Evolutionary conservation across 2,113 vertebrate genomes (phyloP).

Genomic region (Brachyistius frenatus): DNA sequence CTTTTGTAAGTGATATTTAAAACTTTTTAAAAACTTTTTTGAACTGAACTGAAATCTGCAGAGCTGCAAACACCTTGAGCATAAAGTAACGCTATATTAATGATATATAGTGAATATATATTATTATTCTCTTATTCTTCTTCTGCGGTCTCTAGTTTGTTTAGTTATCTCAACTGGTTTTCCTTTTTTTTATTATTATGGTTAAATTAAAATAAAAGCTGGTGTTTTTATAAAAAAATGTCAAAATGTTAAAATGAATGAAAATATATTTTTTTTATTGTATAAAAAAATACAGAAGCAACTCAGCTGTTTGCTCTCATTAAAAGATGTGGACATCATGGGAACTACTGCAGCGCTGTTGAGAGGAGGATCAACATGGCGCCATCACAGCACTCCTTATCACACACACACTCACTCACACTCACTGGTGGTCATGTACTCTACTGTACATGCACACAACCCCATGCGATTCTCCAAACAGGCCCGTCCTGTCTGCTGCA

Average conservation of each 20-base stretch:
- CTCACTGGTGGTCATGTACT: constrained; percentile 42
- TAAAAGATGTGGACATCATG: constrained; percentile 66
- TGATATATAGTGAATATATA: no score
- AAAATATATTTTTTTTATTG: not conserved
- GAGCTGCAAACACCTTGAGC: no score
- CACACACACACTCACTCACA: constrained; percentile 51
- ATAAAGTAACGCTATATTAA: no score
- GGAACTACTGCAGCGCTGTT: constrained; percentile 62
- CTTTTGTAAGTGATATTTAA: no score
- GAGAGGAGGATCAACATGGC: constrained; percentile 77
- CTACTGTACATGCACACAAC: constrained; percentile 57
- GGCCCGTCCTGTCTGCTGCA: not conserved
- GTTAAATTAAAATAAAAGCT: no score
- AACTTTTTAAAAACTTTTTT: no score
- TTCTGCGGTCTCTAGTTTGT: no score
- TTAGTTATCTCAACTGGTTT: not conserved
- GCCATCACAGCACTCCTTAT: constrained; percentile 75
- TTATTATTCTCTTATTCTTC: no score
- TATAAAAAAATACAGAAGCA: not conserved
- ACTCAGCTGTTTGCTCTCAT: constrained; percentile 41
- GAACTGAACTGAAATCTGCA: no score
- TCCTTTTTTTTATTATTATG: not conserved
- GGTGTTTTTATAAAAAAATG: not conserved
- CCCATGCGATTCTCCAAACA: constrained; percentile 42
- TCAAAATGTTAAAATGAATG: not conserved